Evolutionary conservation across 2,888 invertebrate genomes (phyloP), one percentile per base, ranked within the genome.

Genomic region (Phorcus lineatus): DNA sequence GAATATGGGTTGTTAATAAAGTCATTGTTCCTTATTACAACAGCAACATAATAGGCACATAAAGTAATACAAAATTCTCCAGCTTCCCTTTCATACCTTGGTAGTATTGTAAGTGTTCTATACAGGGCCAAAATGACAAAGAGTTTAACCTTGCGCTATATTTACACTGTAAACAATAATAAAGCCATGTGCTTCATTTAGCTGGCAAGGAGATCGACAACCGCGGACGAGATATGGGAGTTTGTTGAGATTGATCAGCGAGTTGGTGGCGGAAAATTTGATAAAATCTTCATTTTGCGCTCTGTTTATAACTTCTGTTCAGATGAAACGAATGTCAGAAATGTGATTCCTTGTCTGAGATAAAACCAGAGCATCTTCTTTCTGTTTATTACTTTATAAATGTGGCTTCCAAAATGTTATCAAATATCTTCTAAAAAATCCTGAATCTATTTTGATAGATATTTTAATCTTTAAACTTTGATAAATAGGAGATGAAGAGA

Each of bases 141-240:
- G 62, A 62, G 28, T 62, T 28, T 62, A 62, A 62, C 62, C 62
- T 62, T 62, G 62, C n/a, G 62, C 62, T 62, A 62, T 62, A 62
- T 62, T 62, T 62, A 62, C 62, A 24, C 24, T 62, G 62, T 62
- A 62, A 62, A 62, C 62, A 62, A 62, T 62, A 62, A 62, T 62
- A 62, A 28, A 24, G 28, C 62, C 62, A 62, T 62, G 62, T 62
- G 62, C 62, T 62, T 62, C 62, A 62, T 62, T 62, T 62, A 11
- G 28, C 28, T 28, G 62, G 62, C 28, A 62, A 62, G 16, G 62
- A 62, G 62, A 62, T 28, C 16, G 62, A 62, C 24, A 62, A 28
- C 62, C 28, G 16, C 16, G 28, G 28, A 62, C 62, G 22, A 62
- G 62, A 62, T 62, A 62, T 28, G 24, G 62, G 3, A 28, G 62